phyloP scores from a whole-genome alignment of 2,797 vertebrate species.

The Paramormyrops hopkinsi region DNA sequence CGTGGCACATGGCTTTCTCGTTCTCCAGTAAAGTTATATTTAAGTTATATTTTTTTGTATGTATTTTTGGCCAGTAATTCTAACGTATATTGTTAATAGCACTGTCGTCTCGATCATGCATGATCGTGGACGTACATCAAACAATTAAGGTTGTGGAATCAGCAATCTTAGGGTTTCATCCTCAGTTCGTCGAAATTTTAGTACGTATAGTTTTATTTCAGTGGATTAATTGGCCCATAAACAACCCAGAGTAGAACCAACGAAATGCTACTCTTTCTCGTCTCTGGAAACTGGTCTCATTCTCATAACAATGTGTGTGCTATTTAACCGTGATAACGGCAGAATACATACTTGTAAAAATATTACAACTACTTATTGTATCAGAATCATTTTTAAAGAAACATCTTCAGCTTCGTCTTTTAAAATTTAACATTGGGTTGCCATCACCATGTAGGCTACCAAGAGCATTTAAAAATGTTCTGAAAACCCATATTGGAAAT shows the following conservation, averaged over 20 bases:
- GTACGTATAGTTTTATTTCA: not conserved
- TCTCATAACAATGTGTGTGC: not conserved
- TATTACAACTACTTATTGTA: not conserved
- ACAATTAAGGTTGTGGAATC: not conserved
- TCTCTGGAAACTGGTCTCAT: not conserved
- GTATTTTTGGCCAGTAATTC: not conserved
- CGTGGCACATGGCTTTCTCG: not conserved
- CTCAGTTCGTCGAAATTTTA: not conserved
- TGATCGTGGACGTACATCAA: not conserved
- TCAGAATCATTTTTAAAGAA: not conserved
- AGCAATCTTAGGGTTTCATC: not conserved
- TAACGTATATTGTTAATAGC: not conserved
- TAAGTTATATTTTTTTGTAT: not conserved
- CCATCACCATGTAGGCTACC: not conserved
- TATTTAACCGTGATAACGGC: not conserved
- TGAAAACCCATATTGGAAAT: not conserved
- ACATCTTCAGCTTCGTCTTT: not conserved
- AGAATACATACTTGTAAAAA: not conserved
- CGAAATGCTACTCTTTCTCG: not conserved
- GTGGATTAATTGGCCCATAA: not conserved
- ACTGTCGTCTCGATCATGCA: not conserved
- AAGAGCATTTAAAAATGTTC: not conserved
- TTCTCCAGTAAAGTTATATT: not conserved
- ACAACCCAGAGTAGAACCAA: not conserved
- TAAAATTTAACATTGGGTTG: not conserved